A percentile compares a stretch with the other conserved stretches of the same genome.
Evolutionary conservation across 2,888 invertebrate genomes (phyloP).

Genomic region (Temnothorax unifasciatus): DNA sequence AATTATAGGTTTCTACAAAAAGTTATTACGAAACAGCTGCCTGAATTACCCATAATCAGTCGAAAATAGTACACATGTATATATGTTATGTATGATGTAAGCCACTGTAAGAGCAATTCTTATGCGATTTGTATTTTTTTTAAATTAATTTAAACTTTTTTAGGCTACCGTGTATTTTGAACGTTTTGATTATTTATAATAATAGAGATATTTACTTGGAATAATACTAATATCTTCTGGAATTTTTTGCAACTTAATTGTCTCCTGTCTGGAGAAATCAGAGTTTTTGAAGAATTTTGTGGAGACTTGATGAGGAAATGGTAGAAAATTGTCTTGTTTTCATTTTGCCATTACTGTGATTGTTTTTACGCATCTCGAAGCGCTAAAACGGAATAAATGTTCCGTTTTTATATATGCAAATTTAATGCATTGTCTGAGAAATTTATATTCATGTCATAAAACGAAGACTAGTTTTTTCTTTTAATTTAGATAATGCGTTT

Average conservation of each 20-base stretch:
- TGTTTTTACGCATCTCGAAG: neutral
- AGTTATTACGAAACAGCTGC: neutral
- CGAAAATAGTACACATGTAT: neutral
- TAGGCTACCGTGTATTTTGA: neutral
- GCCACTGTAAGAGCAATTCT: neutral
- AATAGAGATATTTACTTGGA: neutral
- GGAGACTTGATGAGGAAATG: neutral
- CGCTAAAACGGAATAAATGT: neutral
- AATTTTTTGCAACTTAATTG: neutral
- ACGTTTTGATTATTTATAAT: neutral
- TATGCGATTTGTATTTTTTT: neutral
- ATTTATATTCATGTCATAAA: neutral
- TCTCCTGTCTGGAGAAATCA: neutral
- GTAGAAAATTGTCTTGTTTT: neutral
- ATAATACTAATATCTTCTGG: neutral
- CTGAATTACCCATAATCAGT: neutral
- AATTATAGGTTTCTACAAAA: neutral
- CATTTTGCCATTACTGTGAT: neutral
- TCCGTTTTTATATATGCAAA: neutral
- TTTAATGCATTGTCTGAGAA: neutral
- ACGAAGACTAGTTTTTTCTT: neutral
- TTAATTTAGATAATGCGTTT: conserved; percentile 19
- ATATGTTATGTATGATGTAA: neutral
- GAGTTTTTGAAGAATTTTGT: neutral
- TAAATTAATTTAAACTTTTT: neutral